These are phyloP conservation scores for Macrobrachium rosenbergii DNA, from an alignment of 1,140 invertebrate species.

Conservation along the genomic window DNA sequence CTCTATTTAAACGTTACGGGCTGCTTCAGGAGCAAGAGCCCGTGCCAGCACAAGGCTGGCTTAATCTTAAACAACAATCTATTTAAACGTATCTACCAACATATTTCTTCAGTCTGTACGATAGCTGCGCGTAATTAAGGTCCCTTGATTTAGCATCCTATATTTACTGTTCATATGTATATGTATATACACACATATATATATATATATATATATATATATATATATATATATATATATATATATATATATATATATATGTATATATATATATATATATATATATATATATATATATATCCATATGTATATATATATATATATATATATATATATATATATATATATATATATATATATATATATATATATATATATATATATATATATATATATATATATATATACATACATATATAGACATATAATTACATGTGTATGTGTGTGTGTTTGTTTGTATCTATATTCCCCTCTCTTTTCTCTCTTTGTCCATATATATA, in stretches of 20 bases:
- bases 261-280: conserved; percentile 14
- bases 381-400: conserved; percentile 22
- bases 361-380: conserved; percentile 22
- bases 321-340: conserved; percentile 19
- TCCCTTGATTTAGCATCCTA: no score
- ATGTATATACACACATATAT: conserved; percentile 9
- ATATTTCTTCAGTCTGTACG: no score
- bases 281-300: conserved; percentile 22
- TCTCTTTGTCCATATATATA: no score
- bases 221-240: conserved; percentile 22
- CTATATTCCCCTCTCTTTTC: no score
- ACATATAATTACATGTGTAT: background rate
- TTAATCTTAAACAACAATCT: no score
- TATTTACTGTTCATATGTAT: background rate
- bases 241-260: conserved; percentile 22
- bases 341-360: conserved; percentile 16
- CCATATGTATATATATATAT: background rate
- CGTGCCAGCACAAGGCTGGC: no score
- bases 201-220: conserved; percentile 20
- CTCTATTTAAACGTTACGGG: no score
- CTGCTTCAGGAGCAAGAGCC: no score
- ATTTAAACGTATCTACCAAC: no score
- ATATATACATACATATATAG: background rate
- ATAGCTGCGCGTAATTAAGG: no score
- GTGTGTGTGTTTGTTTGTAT: no score